These are phyloP conservation scores for Mythimna vitellina DNA, from an alignment of 2,888 invertebrate genomes.

Conservation along the genomic window DNA sequence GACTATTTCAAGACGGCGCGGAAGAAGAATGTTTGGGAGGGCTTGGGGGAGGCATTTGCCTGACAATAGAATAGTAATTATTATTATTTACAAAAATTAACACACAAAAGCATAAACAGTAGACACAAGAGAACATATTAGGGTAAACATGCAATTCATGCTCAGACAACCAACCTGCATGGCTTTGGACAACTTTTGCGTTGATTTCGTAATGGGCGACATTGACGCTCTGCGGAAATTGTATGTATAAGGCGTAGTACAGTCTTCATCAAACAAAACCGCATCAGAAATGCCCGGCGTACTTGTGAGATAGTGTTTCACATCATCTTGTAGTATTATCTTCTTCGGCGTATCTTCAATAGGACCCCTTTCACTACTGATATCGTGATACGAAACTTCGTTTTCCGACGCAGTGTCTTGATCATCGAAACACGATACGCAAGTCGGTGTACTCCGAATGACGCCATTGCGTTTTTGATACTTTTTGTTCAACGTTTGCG, in stretches of 20 bases:
- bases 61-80: too few species aligned
- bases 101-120: slow-evolving; percentile 41
- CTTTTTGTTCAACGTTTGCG: slow-evolving; percentile 81
- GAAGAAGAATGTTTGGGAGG: too few species aligned
- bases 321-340: slow-evolving; percentile 64
- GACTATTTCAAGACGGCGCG: too few species aligned
- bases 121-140: slow-evolving; percentile 27
- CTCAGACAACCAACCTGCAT: slow-evolving; percentile 94
- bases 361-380: slow-evolving; percentile 50
- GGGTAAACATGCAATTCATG: slow-evolving; percentile 63
- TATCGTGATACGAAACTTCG: slow-evolving; percentile 67
- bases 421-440: slow-evolving; percentile 86
- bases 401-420: slow-evolving; percentile 79
- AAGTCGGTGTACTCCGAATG: slow-evolving; percentile 82
- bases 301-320: slow-evolving; percentile 84
- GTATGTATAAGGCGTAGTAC: slow-evolving; percentile 82
- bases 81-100: slow-evolving; percentile 12
- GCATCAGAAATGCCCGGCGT: slow-evolving; percentile 83
- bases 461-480: slow-evolving; percentile 81
- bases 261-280: slow-evolving; percentile 77
- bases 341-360: slow-evolving; percentile 79
- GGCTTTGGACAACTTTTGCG: slow-evolving; percentile 96
- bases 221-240: slow-evolving; percentile 93
- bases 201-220: slow-evolving; percentile 97
- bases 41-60: too few species aligned